phyloP scores from a whole-genome alignment of 2,113 vertebrate species.

The Prunella himalayana region DNA sequence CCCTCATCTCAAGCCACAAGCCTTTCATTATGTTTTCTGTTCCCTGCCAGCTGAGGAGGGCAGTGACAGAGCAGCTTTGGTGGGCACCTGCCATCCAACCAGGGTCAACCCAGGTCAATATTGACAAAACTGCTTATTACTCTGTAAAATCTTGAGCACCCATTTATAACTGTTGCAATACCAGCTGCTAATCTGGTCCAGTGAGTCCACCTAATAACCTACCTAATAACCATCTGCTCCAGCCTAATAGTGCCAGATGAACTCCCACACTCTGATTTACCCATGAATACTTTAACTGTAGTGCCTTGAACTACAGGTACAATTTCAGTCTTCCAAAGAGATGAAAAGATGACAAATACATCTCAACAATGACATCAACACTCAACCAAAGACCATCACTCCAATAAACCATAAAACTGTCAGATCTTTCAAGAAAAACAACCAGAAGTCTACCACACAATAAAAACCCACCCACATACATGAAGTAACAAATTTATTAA shows the following conservation, averaged over 20 bases:
- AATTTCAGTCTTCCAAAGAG: background rate
- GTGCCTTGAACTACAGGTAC: background rate
- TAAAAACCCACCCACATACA: background rate
- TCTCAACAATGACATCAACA: background rate
- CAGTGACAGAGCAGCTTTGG: background rate
- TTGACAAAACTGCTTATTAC: background rate
- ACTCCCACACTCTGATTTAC: background rate
- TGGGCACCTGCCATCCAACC: background rate
- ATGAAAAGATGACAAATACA: background rate
- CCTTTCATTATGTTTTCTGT: background rate
- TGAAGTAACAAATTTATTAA: slow-evolving; percentile 15
- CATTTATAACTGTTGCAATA: background rate
- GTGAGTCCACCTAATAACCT: background rate
- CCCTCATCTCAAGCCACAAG: background rate
- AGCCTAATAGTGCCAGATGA: background rate
- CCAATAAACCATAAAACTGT: background rate
- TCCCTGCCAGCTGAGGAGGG: background rate
- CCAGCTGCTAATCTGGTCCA: background rate
- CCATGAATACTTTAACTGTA: background rate
- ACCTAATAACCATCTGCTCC: background rate
- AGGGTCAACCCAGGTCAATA: background rate
- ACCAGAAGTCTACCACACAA: background rate
- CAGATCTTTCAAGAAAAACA: background rate
- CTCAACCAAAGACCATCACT: background rate
- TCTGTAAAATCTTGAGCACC: background rate